These are phyloP conservation scores for Tineola bisselliella DNA, from an alignment of 2,888 invertebrate genomes.

Conservation along the genomic window DNA sequence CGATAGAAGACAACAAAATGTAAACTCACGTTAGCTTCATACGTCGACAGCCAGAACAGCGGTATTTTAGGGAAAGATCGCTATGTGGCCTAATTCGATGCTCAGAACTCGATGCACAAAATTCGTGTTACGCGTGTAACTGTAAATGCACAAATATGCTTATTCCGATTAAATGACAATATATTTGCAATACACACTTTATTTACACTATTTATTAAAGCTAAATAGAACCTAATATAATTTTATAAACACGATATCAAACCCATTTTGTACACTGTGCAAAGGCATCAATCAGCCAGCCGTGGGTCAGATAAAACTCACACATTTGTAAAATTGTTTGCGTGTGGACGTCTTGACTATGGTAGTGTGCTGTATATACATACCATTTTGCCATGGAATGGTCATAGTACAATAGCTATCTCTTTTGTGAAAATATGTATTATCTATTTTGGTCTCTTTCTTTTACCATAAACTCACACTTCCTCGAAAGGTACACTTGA, in stretches of 20 bases:
- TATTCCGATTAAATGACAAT: slow-evolving; percentile 25
- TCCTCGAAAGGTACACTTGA: neutral
- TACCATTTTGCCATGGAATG: neutral
- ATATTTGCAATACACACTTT: slow-evolving; percentile 8
- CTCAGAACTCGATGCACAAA: slow-evolving; percentile 66
- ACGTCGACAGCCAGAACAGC: slow-evolving; percentile 69
- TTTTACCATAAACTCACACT: slow-evolving; percentile 3
- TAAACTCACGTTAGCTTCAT: slow-evolving; percentile 63
- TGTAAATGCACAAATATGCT: slow-evolving; percentile 62
- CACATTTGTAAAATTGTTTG: neutral
- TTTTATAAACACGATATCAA: slow-evolving; percentile 44
- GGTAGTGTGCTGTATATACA: neutral
- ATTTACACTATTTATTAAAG: slow-evolving; percentile 24
- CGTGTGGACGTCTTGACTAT: neutral
- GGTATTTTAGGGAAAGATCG: slow-evolving; percentile 71
- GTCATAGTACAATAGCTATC: slow-evolving; percentile 5
- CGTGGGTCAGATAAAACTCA: slow-evolving; percentile 5
- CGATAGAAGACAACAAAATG: slow-evolving; percentile 32
- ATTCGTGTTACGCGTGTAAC: slow-evolving; percentile 68
- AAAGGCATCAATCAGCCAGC: slow-evolving; percentile 7
- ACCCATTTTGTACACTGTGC: slow-evolving; percentile 42
- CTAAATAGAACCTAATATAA: slow-evolving; percentile 25
- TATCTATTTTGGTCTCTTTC: neutral
- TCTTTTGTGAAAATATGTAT: neutral
- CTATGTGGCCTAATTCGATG: slow-evolving; percentile 70